Evolutionary conservation across 2,113 vertebrate species (phyloP).

Genomic region (Calidris pugnax): DNA sequence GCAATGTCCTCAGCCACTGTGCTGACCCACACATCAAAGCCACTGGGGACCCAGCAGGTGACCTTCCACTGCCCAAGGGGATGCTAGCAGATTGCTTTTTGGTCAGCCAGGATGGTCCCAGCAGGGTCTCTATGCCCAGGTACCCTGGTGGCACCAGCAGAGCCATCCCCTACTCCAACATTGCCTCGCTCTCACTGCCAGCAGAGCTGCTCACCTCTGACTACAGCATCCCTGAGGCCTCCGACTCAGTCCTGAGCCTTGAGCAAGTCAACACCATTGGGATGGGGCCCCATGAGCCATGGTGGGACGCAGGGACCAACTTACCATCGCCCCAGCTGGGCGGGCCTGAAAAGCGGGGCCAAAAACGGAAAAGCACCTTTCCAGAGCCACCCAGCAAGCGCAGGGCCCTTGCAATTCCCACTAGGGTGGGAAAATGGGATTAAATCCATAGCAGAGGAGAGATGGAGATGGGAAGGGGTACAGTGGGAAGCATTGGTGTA

Average conservation of each 20-base stretch:
- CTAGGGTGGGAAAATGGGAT: background rate
- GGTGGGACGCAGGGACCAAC: background rate
- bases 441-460: no score
- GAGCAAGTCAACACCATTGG: background rate
- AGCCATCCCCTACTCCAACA: background rate
- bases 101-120: background rate
- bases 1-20: fast-evolving
- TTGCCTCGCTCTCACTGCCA: background rate
- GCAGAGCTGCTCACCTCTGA: slow-evolving; percentile 31
- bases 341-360: background rate
- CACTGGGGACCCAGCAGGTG: fast-evolving
- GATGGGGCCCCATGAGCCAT: background rate
- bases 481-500: background rate
- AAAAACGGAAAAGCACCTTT: fast-evolving
- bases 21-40: background rate
- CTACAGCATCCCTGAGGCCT: slow-evolving; percentile 1
- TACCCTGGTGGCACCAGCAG: background rate
- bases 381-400: background rate
- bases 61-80: background rate
- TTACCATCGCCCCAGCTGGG: background rate
- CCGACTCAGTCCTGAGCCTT: background rate
- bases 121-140: fast-evolving
- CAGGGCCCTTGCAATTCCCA: background rate
- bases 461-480: no score
- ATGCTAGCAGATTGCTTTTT: slow-evolving; percentile 14